Conservation (phyloP, 2,113 vertebrate genomes). For the Mesocricetus auratus region DNA sequence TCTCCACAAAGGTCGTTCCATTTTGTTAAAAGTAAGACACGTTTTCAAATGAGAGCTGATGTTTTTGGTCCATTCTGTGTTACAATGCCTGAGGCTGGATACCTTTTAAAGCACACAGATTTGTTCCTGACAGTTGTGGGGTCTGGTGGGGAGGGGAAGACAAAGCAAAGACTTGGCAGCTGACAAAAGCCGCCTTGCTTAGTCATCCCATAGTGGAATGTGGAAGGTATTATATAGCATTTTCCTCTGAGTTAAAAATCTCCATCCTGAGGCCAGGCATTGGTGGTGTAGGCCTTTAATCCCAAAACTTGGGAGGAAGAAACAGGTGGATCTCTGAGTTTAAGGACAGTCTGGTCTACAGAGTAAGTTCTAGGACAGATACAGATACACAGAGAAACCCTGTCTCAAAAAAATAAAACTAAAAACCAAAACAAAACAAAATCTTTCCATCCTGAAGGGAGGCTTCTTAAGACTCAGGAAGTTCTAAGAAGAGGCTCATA, state of each 20-base stretch:
- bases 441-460: not conserved
- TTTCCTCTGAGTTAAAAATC: not conserved
- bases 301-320: not conserved
- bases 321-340: not conserved
- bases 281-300: not conserved
- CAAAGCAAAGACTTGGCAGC: not conserved
- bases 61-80: not conserved
- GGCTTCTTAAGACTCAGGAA: not conserved
- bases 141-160: no score
- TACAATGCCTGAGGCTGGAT: not conserved
- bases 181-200: not conserved
- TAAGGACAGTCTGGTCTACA: not conserved
- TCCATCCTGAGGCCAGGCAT: no score
- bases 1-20: not conserved
- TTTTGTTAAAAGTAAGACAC: not conserved
- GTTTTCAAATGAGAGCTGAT: not conserved
- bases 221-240: not conserved
- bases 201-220: not conserved
- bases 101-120: not conserved
- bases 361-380: not conserved
- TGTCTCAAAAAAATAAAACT: not conserved
- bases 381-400: not conserved
- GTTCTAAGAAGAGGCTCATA: not conserved
- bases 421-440: not conserved
- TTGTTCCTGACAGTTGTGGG: not conserved